Percentiles rank a stretch among this genome's conserved stretches.
Conservation (phyloP, 1,140 invertebrate genomes). For the Mycetomoellerius zeteki region DNA sequence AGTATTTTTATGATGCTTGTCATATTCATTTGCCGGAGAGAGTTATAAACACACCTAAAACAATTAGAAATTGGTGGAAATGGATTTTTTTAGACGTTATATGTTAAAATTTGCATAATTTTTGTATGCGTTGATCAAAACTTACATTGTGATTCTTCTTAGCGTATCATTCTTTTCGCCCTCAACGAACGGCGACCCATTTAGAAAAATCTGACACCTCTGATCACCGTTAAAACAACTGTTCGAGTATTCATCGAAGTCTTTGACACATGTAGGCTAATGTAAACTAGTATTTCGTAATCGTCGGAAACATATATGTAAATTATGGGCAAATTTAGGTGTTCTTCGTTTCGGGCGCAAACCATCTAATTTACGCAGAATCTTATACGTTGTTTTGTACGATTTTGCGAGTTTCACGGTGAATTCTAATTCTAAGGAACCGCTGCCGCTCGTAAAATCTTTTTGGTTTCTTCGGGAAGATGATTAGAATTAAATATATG, state of each 20-base stretch:
- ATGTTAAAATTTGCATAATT: background rate
- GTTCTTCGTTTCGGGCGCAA: slow-evolving; percentile 17
- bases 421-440: slow-evolving; percentile 20
- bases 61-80: background rate
- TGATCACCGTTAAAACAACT: slow-evolving; percentile 57
- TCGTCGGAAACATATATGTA: slow-evolving; percentile 18
- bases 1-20: background rate
- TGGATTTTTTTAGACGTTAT: background rate
- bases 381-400: background rate
- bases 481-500: slow-evolving; percentile 53
- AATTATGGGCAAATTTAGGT: slow-evolving; percentile 26
- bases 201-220: slow-evolving; percentile 56
- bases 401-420: slow-evolving; percentile 9
- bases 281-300: slow-evolving; percentile 33
- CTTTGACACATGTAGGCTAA: slow-evolving; percentile 22
- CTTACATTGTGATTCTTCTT: background rate
- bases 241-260: slow-evolving; percentile 42
- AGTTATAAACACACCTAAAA: background rate
- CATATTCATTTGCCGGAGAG: background rate
- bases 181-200: slow-evolving; percentile 10
- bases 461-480: background rate
- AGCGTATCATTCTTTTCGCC: slow-evolving; percentile 21
- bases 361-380: slow-evolving; percentile 37
- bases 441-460: background rate
- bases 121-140: background rate